Base-by-base conservation (phyloP, 2,113 vertebrate genomes). In the Strix uralensis region DNA sequence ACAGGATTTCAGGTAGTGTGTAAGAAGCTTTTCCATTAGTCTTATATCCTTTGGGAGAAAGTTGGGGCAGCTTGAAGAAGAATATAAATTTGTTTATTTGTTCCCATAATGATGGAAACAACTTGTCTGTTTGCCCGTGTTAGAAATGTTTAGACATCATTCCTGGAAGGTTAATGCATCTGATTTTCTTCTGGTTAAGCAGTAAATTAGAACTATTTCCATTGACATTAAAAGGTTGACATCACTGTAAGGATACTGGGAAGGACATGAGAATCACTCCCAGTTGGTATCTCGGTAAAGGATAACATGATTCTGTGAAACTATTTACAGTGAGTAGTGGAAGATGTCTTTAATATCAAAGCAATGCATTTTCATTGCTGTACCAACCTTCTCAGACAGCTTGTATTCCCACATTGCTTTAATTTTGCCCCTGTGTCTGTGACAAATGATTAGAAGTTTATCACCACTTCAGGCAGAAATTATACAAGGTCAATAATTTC, bases 401-500 rank as follows among this genome's bases (percentile, higher is more conserved):
- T 72, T 71, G 13, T 63, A 23, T 63, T 79, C 66, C 89, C 61
- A 52, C 13, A 18, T 40, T 57, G 34, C 34, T 94, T 87, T 54
- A 52, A 75, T 94, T 94, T 94, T 82, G 9, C 27, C 91, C 58
- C 30, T 62, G 44, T 78, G 38, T 17, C 70, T 80, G 38, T 83
- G 51, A 82, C 17, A 89, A 91, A 80, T 15, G 4, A 58, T 61
- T 38, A 82, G 69, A 86, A 63, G 40, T 91, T 96, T 94, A 85
- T 85, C 61, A 57, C 12, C 21, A 61, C 34, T 85, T 88, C 55
- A 72, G 84, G 25, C 54, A 96, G 84, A 80, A 91, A 90, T 92
- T 75, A 87, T 25, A 75, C 38, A 79, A 88, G 78, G 85, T 90
- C 81, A 95, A 21, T 93, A 91, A 94, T 62, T 65, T 73, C 70